phyloP scores from a whole-genome alignment of 2,113 vertebrate genomes.

The Periophthalmodon schlosseri region DNA sequence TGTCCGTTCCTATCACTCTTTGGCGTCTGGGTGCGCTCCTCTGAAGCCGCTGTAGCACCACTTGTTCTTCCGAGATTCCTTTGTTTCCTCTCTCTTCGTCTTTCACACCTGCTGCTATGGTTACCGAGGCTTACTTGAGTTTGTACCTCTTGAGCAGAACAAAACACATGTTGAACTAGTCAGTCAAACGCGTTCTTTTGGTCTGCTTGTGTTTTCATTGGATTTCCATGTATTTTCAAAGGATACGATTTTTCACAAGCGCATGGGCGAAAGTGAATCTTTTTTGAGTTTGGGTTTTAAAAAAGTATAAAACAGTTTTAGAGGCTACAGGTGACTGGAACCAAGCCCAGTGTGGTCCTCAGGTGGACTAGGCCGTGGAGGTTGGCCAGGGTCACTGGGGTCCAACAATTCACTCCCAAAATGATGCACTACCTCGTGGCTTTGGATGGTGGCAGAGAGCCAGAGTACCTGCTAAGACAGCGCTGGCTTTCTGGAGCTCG shows the following conservation, averaged over 20 bases:
- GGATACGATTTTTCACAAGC: background rate
- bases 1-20: conserved; percentile 39
- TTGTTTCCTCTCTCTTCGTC: conserved; percentile 18
- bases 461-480: background rate
- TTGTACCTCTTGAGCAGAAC: background rate
- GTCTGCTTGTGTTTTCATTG: background rate
- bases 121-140: conserved; percentile 20
- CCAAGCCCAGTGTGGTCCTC: too few relatives aligned
- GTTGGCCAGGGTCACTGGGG: too few relatives aligned
- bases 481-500: too few relatives aligned
- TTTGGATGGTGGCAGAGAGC: background rate
- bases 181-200: background rate
- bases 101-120: conserved; percentile 40
- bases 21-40: conserved; percentile 2
- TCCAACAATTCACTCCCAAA: background rate
- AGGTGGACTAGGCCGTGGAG: too few relatives aligned
- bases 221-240: background rate
- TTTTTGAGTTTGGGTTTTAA: background rate
- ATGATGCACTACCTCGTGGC: background rate
- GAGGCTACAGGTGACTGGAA: background rate
- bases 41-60: background rate
- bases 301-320: background rate
- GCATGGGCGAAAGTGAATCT: too few relatives aligned
- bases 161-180: background rate
- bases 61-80: conserved; percentile 9